Percentiles rank a stretch among this genome's conserved stretches.
Conservation (phyloP, 2,888 invertebrate species). For the Chymomyza amoena region DNA sequence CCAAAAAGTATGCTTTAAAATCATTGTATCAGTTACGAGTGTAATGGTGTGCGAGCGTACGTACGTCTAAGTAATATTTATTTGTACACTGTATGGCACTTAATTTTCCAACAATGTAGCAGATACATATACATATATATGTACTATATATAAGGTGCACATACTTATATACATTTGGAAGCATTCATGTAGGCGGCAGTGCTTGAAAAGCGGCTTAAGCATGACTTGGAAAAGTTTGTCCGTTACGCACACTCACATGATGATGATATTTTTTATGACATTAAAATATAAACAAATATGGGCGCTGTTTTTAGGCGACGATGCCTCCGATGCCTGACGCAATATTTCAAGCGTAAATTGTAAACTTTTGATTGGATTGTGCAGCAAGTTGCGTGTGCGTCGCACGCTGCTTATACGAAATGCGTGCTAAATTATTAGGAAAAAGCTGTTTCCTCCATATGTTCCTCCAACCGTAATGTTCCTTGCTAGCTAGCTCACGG, state of each 20-base stretch:
- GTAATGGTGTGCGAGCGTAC: background rate
- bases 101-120: constrained; percentile 50
- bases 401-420: constrained; percentile 50
- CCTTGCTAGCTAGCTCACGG: background rate
- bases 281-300: background rate
- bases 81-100: constrained; percentile 29
- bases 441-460: constrained; percentile 28
- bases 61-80: constrained; percentile 8
- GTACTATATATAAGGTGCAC: constrained; percentile 24
- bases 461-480: no score
- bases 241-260: constrained; percentile 9
- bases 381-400: constrained; percentile 52
- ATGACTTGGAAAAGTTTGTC: constrained; percentile 25
- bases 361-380: constrained; percentile 71
- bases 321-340: constrained; percentile 39
- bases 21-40: background rate
- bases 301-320: background rate
- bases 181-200: constrained; percentile 34
- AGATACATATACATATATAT: background rate
- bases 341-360: constrained; percentile 67
- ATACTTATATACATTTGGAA: constrained; percentile 46
- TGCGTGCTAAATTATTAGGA: constrained; percentile 59
- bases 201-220: constrained; percentile 56
- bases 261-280: background rate
- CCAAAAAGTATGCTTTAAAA: constrained; percentile 7